These are phyloP conservation scores for Drosophila tristis DNA, from an alignment of 1,140 invertebrate species.

Conservation along the genomic window DNA sequence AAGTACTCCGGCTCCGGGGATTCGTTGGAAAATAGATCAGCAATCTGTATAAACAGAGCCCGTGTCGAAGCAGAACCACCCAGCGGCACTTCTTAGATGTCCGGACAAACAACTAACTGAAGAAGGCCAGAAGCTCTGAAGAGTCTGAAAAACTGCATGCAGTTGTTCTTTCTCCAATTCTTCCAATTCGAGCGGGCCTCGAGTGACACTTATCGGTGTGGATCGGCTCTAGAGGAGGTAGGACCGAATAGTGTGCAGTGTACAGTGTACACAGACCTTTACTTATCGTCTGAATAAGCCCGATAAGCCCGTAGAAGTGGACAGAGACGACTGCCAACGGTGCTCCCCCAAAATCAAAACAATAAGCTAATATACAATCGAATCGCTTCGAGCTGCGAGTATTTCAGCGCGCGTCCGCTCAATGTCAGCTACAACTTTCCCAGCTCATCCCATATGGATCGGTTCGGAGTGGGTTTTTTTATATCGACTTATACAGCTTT, in stretches of 20 bases:
- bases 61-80: constrained; percentile 7
- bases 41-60: constrained; percentile 55
- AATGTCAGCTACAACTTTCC: constrained; percentile 12
- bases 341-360: constrained; percentile 43
- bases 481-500: constrained; percentile 1
- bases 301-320: constrained; percentile 67
- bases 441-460: constrained; percentile 13
- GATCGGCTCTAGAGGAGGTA: constrained; percentile 24
- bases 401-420: constrained; percentile 5
- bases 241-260: background rate
- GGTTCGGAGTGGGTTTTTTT: background rate
- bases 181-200: constrained; percentile 17
- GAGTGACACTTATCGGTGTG: constrained; percentile 76
- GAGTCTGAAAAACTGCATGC: no score
- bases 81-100: constrained; percentile 39
- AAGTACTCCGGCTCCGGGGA: constrained; percentile 43
- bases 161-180: constrained; percentile 1
- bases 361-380: constrained; percentile 33
- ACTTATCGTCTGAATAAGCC: constrained; percentile 64
- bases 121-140: no score
- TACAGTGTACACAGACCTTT: constrained; percentile 34
- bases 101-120: constrained; percentile 13
- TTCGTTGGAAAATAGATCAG: constrained; percentile 70
- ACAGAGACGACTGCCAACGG: constrained; percentile 25
- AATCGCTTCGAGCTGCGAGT: constrained; percentile 2